phyloP scores from a whole-genome alignment of 1,140 invertebrate species.

The Pseudomyrmex dendroicus region DNA sequence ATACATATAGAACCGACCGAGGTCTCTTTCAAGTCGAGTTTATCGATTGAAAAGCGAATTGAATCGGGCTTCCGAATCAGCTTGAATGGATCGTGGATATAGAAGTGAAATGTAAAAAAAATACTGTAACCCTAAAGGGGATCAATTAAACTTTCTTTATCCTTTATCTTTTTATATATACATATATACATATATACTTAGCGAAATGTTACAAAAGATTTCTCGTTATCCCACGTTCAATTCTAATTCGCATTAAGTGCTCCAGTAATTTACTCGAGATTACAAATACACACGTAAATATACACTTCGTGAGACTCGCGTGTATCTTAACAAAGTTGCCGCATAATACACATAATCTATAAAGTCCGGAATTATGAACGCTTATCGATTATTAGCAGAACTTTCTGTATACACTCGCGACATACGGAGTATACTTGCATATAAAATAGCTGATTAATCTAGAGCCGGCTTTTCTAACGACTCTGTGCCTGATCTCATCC shows the following conservation, averaged over 20 bases:
- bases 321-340: slow-evolving; percentile 65
- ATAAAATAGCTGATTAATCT: slow-evolving; percentile 71
- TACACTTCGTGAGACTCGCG: slow-evolving; percentile 42
- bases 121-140: too few relatives aligned
- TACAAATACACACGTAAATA: neutral
- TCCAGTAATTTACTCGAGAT: slow-evolving; percentile 33
- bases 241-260: neutral
- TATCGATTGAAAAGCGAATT: too few relatives aligned
- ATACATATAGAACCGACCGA: too few relatives aligned
- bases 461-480: slow-evolving; percentile 61
- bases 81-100: too few relatives aligned
- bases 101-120: too few relatives aligned
- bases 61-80: too few relatives aligned
- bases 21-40: too few relatives aligned
- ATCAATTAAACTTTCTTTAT: too few relatives aligned
- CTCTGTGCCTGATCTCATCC: slow-evolving; percentile 40
- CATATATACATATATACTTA: too few relatives aligned
- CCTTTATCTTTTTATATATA: too few relatives aligned
- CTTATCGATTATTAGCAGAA: slow-evolving; percentile 68
- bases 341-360: slow-evolving; percentile 44
- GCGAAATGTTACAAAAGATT: neutral
- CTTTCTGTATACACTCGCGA: slow-evolving; percentile 55
- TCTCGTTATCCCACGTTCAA: neutral
- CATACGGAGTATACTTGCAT: slow-evolving; percentile 42
- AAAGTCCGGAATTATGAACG: slow-evolving; percentile 55